Conservation (phyloP, 2,113 vertebrate genomes). For the Serilophus lunatus region DNA sequence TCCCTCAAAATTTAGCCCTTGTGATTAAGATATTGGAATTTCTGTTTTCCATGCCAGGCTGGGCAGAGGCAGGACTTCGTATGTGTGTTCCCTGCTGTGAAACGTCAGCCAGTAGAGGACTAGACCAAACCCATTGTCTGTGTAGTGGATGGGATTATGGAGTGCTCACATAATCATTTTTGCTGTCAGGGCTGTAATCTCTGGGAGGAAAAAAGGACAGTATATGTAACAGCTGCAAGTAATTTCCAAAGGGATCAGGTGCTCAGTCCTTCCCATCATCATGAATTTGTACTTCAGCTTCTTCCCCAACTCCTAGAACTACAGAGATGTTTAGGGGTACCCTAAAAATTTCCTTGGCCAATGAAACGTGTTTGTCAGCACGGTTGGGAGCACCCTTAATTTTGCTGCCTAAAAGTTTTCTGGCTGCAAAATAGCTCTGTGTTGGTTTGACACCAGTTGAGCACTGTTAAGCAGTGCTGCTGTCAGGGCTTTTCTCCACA, state of each 20-base stretch:
- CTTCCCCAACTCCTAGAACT: neutral
- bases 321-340: neutral
- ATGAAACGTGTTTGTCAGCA: neutral
- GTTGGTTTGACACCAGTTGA: neutral
- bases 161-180: neutral
- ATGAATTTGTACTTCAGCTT: neutral
- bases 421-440: neutral
- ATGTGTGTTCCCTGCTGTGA: neutral
- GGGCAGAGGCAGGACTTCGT: neutral
- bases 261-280: neutral
- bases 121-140: neutral
- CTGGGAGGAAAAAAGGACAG: neutral
- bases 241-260: neutral
- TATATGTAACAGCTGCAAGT: neutral
- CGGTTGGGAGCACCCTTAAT: neutral
- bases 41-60: neutral
- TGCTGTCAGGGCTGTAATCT: neutral
- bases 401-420: neutral
- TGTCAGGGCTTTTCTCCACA: neutral
- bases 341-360: neutral
- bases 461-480: neutral
- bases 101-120: neutral
- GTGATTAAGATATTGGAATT: neutral
- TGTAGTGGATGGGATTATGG: neutral
- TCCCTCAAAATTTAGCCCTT: accelerated